Percentiles rank a stretch among this genome's conserved stretches.
Evolutionary conservation across 2,797 vertebrate species (phyloP).

Genomic region (Loris lydekkerianus): DNA sequence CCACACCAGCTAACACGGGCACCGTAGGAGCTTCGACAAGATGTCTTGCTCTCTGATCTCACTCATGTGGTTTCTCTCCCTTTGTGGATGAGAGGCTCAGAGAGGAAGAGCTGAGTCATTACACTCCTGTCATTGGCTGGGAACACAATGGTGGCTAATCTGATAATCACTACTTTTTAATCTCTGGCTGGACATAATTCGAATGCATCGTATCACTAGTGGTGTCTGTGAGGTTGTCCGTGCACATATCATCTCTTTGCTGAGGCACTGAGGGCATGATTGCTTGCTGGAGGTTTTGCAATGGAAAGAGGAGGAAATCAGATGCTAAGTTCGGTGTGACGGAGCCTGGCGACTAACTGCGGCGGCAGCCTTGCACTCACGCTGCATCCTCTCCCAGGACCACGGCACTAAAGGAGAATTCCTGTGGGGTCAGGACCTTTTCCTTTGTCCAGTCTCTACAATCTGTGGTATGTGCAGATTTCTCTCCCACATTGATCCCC

Average conservation of each 20-base stretch:
- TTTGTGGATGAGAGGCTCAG: not conserved
- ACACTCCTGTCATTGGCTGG: not conserved
- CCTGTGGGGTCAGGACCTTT: not conserved
- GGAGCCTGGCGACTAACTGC: too few species aligned
- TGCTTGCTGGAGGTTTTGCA: not conserved
- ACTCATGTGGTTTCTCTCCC: not conserved
- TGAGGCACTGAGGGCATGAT: not conserved
- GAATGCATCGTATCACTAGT: not conserved
- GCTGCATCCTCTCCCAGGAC: not conserved
- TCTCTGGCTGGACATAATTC: not conserved
- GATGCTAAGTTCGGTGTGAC: fast-evolving
- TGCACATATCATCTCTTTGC: not conserved
- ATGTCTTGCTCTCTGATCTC: not conserved
- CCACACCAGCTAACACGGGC: not conserved
- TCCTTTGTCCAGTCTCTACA: not conserved
- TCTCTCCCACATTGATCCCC: not conserved
- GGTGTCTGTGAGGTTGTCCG: not conserved
- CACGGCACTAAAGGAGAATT: not conserved
- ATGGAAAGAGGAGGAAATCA: fast-evolving
- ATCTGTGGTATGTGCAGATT: too few species aligned
- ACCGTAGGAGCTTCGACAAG: fast-evolving
- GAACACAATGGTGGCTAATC: not conserved
- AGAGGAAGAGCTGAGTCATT: not conserved
- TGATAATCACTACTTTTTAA: not conserved
- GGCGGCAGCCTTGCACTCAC: fast-evolving